Percentiles rank a stretch among this genome's conserved stretches.
Evolutionary conservation across 2,797 vertebrate genomes (phyloP).

Genomic region (Sebastes nivosus): DNA sequence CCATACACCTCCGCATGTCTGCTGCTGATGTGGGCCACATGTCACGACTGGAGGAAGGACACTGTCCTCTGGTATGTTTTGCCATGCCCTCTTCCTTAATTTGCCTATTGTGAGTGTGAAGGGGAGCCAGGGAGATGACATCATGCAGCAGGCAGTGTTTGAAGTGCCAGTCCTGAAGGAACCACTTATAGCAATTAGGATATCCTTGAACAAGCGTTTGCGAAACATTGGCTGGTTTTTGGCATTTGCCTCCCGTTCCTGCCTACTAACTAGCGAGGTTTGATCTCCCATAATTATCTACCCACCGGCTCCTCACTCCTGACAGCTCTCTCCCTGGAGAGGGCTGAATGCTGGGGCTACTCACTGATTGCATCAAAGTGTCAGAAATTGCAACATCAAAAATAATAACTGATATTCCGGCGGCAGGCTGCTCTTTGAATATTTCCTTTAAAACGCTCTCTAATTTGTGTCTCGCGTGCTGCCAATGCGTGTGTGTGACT

Average conservation of each 20-base stretch:
- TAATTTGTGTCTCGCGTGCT: conserved; percentile 84
- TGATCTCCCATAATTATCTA: conserved; percentile 97
- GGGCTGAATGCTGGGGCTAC: conserved; percentile 83
- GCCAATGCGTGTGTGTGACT: conserved; percentile 80
- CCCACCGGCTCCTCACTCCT: conserved; percentile 88
- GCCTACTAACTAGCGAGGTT: conserved; percentile 91
- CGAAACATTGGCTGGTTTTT: conserved; percentile 93
- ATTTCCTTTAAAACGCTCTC: conserved; percentile 89
- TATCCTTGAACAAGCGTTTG: conserved; percentile 99
- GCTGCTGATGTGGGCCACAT: conserved; percentile 40
- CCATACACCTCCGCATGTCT: background rate
- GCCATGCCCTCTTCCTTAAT: conserved; percentile 81
- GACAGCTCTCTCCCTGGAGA: conserved; percentile 89
- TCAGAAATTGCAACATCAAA: conserved; percentile 91
- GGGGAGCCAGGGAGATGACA: conserved; percentile 89
- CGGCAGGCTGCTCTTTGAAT: conserved; percentile 85
- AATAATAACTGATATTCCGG: conserved; percentile 90
- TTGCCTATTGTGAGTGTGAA: conserved; percentile 89
- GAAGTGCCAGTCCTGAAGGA: conserved; percentile 94
- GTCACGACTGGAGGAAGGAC: conserved; percentile 66
- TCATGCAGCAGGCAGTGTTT: conserved; percentile 91
- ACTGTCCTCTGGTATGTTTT: conserved; percentile 73
- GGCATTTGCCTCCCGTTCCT: conserved; percentile 89
- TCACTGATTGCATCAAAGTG: conserved; percentile 87
- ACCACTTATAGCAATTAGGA: conserved; percentile 99